Conservation (phyloP, 2,113 vertebrate genomes). For the Cathartes aura region DNA sequence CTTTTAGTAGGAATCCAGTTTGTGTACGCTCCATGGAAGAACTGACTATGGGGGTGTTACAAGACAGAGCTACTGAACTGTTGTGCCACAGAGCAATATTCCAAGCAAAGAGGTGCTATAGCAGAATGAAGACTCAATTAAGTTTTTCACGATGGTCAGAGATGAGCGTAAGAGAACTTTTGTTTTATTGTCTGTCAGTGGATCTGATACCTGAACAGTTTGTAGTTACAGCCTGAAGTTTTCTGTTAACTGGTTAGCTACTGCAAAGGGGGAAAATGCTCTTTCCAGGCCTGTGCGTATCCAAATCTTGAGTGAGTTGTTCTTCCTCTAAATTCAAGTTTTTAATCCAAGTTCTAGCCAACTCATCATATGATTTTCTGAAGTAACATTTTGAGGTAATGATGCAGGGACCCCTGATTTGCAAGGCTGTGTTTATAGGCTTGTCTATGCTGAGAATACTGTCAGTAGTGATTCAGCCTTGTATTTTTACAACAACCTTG, state of each 20-base stretch:
- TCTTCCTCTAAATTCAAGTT: background rate
- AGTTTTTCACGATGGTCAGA: background rate
- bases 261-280: background rate
- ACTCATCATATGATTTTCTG: background rate
- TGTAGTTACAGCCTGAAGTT: background rate
- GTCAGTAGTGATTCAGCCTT: background rate
- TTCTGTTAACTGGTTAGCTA: background rate
- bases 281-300: background rate
- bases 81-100: background rate
- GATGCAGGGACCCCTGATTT: background rate
- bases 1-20: background rate
- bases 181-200: background rate
- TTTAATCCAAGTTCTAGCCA: background rate
- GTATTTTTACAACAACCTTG: background rate
- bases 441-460: background rate
- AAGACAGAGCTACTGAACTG: background rate
- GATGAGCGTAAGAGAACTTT: background rate
- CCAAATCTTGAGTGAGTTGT: background rate
- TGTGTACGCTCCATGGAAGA: background rate
- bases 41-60: rapidly evolving
- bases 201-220: background rate
- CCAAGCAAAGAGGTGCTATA: background rate
- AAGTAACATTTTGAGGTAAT: background rate
- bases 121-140: background rate
- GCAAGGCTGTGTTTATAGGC: background rate